phyloP scores from a whole-genome alignment of 2,888 invertebrate genomes.

The Drosophila yooni region DNA sequence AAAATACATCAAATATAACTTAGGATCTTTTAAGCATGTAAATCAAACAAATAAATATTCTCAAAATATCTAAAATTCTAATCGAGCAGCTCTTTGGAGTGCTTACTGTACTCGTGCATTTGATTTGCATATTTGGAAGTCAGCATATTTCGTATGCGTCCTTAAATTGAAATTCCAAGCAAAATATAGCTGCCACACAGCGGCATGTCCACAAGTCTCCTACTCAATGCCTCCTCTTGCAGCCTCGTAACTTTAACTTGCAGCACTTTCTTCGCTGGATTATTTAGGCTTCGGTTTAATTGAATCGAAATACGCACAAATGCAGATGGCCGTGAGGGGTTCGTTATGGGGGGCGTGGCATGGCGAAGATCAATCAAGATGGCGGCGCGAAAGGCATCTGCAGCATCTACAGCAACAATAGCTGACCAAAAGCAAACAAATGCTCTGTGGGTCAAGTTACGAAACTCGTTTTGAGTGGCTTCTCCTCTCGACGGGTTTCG shows the following conservation, averaged over 20 bases:
- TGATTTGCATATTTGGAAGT: slow-evolving; percentile 49
- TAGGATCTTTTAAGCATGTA: neutral
- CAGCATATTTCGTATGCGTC: neutral
- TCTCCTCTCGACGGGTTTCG: slow-evolving; percentile 35
- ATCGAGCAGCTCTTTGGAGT: neutral
- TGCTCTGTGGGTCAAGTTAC: slow-evolving; percentile 60
- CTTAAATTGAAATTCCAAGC: neutral
- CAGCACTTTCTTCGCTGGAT: neutral
- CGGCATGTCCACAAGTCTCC: neutral
- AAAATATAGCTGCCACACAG: neutral
- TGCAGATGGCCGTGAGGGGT: slow-evolving; percentile 31
- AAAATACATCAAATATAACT: neutral
- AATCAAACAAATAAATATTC: neutral
- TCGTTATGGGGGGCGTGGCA: slow-evolving; percentile 40
- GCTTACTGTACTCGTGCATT: slow-evolving; percentile 38
- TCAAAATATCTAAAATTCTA: neutral
- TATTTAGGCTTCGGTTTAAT: slow-evolving; percentile 44
- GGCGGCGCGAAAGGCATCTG: slow-evolving; percentile 40
- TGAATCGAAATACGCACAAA: slow-evolving; percentile 47
- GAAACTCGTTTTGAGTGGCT: slow-evolving; percentile 63
- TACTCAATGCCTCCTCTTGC: neutral
- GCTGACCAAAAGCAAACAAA: slow-evolving; percentile 34
- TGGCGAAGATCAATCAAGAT: slow-evolving; percentile 37
- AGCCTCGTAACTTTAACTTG: neutral
- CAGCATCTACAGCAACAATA: slow-evolving; percentile 8